These are phyloP conservation scores for Brachyptera putata DNA, from an alignment of 2,888 invertebrate genomes.

Conservation along the genomic window DNA sequence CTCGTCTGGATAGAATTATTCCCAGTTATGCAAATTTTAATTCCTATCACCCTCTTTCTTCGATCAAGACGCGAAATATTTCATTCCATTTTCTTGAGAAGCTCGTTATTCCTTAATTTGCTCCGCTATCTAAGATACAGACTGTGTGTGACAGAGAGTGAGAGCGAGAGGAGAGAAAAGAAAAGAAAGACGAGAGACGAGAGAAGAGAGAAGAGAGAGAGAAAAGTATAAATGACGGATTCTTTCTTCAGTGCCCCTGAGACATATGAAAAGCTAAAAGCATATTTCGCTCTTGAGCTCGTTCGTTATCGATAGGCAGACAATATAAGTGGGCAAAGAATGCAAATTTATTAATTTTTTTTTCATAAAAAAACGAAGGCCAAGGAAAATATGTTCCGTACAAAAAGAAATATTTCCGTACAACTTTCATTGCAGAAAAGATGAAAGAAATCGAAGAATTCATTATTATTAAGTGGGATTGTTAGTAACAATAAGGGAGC, in stretches of 20 bases:
- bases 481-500: conserved; percentile 20
- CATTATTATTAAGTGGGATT: conserved; percentile 27
- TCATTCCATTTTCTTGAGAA: too few species aligned
- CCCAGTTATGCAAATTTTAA: neutral
- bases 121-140: neutral
- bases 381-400: too few species aligned
- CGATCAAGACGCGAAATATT: too few species aligned
- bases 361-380: too few species aligned
- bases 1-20: neutral
- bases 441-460: conserved; percentile 26
- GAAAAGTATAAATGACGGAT: too few species aligned
- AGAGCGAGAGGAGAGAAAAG: too few species aligned
- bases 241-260: neutral
- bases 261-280: neutral
- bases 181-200: too few species aligned
- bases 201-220: too few species aligned
- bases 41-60: neutral
- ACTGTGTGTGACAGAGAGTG: neutral
- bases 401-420: neutral
- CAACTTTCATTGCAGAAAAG: neutral
- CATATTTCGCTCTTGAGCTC: too few species aligned
- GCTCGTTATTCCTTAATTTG: neutral
- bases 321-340: neutral
- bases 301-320: too few species aligned
- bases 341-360: neutral